Evolutionary conservation across 2,888 invertebrate genomes (phyloP).

Genomic region (Callinectes sapidus): DNA sequence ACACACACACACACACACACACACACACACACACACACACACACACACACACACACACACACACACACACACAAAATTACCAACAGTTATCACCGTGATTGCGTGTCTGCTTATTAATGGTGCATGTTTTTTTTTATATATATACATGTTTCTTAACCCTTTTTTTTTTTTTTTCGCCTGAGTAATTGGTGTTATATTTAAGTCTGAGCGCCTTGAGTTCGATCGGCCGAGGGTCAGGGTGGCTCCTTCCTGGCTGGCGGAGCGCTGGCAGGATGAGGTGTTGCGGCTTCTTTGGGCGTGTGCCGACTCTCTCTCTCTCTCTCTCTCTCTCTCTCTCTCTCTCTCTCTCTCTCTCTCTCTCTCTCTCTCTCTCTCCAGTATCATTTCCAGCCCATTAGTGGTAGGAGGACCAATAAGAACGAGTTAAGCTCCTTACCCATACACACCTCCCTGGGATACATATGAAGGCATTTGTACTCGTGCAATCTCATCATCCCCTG

Average conservation of each 20-base stretch:
- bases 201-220: not conserved
- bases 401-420: no score
- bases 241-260: constrained; percentile 5
- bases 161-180: not conserved
- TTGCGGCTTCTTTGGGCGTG: not conserved
- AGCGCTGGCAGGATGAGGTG: not conserved
- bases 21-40: constrained; percentile 25
- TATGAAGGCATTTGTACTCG: no score
- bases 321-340: constrained; percentile 9
- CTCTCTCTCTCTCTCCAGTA: no score
- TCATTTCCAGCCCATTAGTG: not conserved
- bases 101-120: not conserved
- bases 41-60: constrained; percentile 10
- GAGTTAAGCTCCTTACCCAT: no score
- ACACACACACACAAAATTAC: not conserved
- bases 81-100: not conserved
- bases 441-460: no score
- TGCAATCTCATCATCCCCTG: no score
- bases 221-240: not conserved
- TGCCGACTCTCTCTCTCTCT: not conserved
- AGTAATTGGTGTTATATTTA: constrained; percentile 6
- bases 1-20: constrained; percentile 25
- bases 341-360: constrained; percentile 38
- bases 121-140: not conserved
- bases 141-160: not conserved